Evolutionary conservation across 1,140 invertebrate species (phyloP), one percentile per base, ranked within the genome.

Genomic region (Dinoponera quadriceps): DNA sequence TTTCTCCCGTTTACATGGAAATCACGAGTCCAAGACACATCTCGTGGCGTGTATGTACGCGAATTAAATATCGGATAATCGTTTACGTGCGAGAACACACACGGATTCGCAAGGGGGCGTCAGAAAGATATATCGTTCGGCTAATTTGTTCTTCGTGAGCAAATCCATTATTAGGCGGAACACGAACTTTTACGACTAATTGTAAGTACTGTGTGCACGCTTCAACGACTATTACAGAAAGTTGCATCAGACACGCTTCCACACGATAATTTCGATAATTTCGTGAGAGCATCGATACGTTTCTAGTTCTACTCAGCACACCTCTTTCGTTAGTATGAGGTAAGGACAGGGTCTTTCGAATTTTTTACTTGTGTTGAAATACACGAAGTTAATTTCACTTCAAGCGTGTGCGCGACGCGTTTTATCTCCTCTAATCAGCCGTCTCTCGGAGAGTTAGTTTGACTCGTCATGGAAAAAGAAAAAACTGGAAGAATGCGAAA

Each of bases 131-230:
- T 92, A 93, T 92, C 90, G 90, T 78, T 85, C 80, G 82, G 87
- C 90, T 92, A 94, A 94, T 94, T 94, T 93, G 91, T 90, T 90
- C 91, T 91, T 88, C 90, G 90, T 88, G 90, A 90, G 87, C 77
- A 91, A 92, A 93, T 92, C 91, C 91, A 91, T 93, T 93, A 93
- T 92, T 92, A 91, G 91, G 90, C 91, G 90, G 90, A 89, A 86
- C 88, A 87, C 88, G 88, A 91, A 91, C 88, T 91, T 91, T 91
- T 89, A 69, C 87, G 77, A 87, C 86, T 89, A 89, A 86, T 89
- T 89, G 85, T 71, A 77, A 88, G 80, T 82, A 77, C 33, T 44
- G 71, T 72, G 85, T 82, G 71, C 84, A 66, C 27, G 57, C 59
- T 51, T 74, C 69, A 74, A 18, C 78, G 44, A 82, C 54, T 73